Evolutionary conservation across 2,113 vertebrate species (phyloP).

Genomic region (Micronisus gabar): DNA sequence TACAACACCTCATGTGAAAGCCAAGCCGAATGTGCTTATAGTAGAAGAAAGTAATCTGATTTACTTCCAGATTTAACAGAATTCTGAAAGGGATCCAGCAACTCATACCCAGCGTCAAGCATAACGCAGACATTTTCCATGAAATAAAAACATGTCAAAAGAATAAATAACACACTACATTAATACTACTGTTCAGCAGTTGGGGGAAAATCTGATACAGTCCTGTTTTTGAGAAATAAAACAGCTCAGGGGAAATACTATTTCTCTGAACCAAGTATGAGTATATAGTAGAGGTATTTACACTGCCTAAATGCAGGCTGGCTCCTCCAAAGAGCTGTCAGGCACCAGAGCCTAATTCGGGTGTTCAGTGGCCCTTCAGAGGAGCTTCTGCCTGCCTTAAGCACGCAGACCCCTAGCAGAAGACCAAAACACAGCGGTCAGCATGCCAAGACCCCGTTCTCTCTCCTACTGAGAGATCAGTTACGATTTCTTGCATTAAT

Average conservation of each 20-base stretch:
- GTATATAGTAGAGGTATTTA: background rate
- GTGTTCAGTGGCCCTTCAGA: background rate
- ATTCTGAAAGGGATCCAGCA: slow-evolving; percentile 45
- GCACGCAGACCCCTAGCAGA: rapidly evolving
- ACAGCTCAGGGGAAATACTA: background rate
- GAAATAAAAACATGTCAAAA: slow-evolving; percentile 51
- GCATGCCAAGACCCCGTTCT: background rate
- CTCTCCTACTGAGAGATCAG: background rate
- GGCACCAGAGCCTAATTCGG: background rate
- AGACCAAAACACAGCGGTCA: rapidly evolving
- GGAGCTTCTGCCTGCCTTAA: background rate
- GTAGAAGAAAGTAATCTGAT: slow-evolving; percentile 53
- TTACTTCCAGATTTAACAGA: slow-evolving; percentile 60
- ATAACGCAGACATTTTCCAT: background rate
- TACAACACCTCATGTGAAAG: slow-evolving; percentile 48
- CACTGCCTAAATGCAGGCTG: background rate
- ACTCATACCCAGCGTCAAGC: background rate
- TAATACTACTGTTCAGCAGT: background rate
- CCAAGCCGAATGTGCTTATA: slow-evolving; percentile 27
- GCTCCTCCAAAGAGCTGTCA: background rate
- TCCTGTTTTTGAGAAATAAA: background rate
- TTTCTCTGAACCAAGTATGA: slow-evolving; percentile 1
- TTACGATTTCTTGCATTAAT: rapidly evolving
- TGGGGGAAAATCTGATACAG: slow-evolving; percentile 7
- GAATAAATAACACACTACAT: slow-evolving; percentile 15